Evolutionary conservation across 2,113 vertebrate genomes (phyloP).

Genomic region (Nycticryphes semicollaris): DNA sequence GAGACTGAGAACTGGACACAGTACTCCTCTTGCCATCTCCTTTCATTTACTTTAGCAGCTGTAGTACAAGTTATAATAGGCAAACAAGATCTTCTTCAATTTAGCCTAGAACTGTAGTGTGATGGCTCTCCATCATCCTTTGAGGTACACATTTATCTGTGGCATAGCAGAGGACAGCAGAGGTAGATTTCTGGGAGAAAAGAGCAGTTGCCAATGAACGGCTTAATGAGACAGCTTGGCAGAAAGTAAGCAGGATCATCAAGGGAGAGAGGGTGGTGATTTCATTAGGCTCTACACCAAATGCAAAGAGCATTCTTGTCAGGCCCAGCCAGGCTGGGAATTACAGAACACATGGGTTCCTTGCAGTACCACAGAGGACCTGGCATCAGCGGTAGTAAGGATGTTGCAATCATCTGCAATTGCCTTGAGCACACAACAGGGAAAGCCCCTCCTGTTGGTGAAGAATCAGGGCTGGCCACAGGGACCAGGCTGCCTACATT

Average conservation of each 20-base stretch:
- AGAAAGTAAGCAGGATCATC: not conserved
- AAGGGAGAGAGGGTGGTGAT: not conserved
- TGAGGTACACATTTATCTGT: not conserved
- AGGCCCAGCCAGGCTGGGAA: not conserved
- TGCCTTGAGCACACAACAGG: not conserved
- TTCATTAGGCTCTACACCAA: slow-evolving; percentile 12
- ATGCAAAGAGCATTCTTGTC: not conserved
- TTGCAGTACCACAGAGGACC: not conserved
- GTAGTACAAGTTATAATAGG: not conserved
- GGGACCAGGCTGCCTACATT: not conserved
- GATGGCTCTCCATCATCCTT: not conserved
- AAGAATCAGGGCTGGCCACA: not conserved
- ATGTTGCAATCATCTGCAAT: not conserved
- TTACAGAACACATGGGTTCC: not conserved
- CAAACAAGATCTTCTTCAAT: not conserved
- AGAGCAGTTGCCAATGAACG: not conserved
- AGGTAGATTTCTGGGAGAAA: not conserved
- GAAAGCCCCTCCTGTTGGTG: not conserved
- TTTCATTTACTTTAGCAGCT: not conserved
- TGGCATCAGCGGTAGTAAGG: not conserved
- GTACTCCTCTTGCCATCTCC: not conserved
- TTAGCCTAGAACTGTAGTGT: not conserved
- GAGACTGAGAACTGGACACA: too few species aligned
- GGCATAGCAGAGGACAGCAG: not conserved
- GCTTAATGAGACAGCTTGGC: not conserved